These are phyloP conservation scores for Syrista parreyssii DNA, from an alignment of 2,888 invertebrate species.

Conservation along the genomic window DNA sequence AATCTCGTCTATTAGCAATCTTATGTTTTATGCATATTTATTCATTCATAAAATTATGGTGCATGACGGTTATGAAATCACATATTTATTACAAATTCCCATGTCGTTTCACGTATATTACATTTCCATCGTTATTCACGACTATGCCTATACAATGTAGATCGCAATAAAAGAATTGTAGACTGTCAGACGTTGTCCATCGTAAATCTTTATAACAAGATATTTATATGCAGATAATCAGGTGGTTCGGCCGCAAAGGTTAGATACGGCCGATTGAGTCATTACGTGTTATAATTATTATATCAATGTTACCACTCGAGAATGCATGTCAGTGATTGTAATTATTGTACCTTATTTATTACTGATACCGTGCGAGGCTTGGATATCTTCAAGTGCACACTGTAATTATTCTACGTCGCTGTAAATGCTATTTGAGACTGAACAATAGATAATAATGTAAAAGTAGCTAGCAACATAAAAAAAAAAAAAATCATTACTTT, in stretches of 20 bases:
- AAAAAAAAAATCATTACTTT: neutral
- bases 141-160: neutral
- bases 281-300: neutral
- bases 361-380: neutral
- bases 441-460: neutral
- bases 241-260: neutral
- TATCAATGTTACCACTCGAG: neutral
- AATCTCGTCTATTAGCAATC: neutral
- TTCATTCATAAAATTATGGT: neutral
- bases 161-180: neutral
- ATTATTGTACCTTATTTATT: neutral
- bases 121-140: neutral
- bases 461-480: neutral
- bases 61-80: neutral
- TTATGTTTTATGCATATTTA: neutral
- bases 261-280: neutral
- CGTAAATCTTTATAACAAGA: neutral
- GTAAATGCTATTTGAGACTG: neutral
- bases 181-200: neutral
- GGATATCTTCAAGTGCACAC: neutral
- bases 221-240: neutral
- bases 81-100: neutral
- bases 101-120: neutral
- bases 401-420: neutral
- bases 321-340: neutral